These are phyloP conservation scores for Perccottus glenii DNA, from an alignment of 2,113 vertebrate genomes.

Conservation along the genomic window DNA sequence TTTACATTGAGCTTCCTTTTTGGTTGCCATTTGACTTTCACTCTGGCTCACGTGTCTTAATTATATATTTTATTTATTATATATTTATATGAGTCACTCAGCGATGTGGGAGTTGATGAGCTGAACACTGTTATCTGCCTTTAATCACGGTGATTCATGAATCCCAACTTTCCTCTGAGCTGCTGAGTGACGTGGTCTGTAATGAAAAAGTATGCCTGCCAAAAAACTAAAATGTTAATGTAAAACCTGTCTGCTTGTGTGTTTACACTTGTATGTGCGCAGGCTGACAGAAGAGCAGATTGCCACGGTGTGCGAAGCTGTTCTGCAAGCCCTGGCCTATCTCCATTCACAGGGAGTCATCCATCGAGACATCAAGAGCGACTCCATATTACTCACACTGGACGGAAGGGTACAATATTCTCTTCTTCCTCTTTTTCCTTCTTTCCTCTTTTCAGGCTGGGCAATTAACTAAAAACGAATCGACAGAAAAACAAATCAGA, in stretches of 20 bases:
- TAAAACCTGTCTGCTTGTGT: conserved; percentile 25
- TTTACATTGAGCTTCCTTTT: conserved; percentile 8
- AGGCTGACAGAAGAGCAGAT: conserved; percentile 98
- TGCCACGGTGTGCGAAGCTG: conserved; percentile 95
- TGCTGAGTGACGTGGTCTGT: conserved; percentile 17
- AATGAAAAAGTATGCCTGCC: conserved; percentile 34
- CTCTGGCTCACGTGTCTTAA: conserved; percentile 7
- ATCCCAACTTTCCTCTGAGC: conserved; percentile 28
- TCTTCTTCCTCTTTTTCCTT: neutral
- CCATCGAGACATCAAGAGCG: conserved; percentile 98
- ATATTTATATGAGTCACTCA: conserved; percentile 22
- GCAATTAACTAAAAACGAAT: neutral
- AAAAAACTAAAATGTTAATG: conserved; percentile 43
- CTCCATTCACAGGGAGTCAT: conserved; percentile 98
- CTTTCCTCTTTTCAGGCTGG: neutral
- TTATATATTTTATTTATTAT: conserved; percentile 22
- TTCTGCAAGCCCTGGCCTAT: conserved; percentile 94
- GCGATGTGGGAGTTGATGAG: conserved; percentile 51
- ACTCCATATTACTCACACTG: conserved; percentile 94
- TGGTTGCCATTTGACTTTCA: neutral
- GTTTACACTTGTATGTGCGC: conserved; percentile 30
- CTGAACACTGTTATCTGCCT: conserved; percentile 40
- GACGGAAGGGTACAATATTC: conserved; percentile 87
- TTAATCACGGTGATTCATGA: conserved; percentile 49
- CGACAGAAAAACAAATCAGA: too few relatives aligned